A percentile compares a stretch with the other conserved stretches of the same genome.
These are phyloP conservation scores for Hemicordylus capensis DNA, from an alignment of 2,113 vertebrate genomes.

Conservation along the genomic window DNA sequence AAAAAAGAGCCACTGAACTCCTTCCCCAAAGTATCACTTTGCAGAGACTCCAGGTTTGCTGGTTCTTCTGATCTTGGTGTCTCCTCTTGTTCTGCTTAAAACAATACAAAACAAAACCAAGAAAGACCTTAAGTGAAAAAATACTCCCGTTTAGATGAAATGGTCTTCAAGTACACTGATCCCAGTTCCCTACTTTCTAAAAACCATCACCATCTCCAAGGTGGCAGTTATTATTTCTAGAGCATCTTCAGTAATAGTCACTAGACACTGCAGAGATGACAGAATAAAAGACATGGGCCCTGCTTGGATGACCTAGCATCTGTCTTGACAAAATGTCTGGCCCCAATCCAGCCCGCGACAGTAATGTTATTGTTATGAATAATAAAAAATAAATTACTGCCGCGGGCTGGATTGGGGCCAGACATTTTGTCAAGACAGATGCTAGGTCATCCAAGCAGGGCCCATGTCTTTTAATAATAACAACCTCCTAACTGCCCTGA, in stretches of 20 bases:
- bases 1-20: conserved; percentile 7
- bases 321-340: not conserved
- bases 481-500: too few species aligned
- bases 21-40: conserved; percentile 29
- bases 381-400: too few species aligned
- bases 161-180: not conserved
- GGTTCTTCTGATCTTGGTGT: conserved; percentile 32
- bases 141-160: not conserved
- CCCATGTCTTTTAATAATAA: not conserved
- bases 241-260: not conserved
- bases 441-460: not conserved
- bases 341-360: not conserved
- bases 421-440: not conserved
- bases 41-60: conserved; percentile 39
- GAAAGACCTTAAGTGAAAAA: not conserved
- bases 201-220: not conserved
- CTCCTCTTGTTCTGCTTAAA: conserved; percentile 59
- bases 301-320: too few species aligned
- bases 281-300: not conserved
- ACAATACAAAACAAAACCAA: conserved; percentile 27
- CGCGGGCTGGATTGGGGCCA: not conserved
- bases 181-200: not conserved
- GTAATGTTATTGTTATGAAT: too few species aligned
- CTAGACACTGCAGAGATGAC: not conserved
- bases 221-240: not conserved